Percentiles rank a stretch among this genome's conserved stretches.
Conservation (phyloP, 2,888 invertebrate genomes). For the Perizoma flavofasciatum region DNA sequence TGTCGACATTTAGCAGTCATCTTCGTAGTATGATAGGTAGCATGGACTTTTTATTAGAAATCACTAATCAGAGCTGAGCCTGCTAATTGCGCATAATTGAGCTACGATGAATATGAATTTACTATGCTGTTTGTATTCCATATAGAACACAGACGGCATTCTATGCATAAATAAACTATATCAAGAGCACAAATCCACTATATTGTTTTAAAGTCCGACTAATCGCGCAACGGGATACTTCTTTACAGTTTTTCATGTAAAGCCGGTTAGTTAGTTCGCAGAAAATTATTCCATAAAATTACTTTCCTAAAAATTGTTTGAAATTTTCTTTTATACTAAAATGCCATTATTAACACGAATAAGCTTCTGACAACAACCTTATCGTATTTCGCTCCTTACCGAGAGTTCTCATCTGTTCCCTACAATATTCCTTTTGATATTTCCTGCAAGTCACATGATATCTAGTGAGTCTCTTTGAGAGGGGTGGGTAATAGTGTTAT, state of each 20-base stretch:
- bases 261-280: neutral
- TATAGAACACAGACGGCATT: slow-evolving; percentile 8
- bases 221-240: neutral
- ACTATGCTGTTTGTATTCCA: slow-evolving; percentile 3
- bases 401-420: slow-evolving; percentile 5
- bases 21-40: too few species aligned
- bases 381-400: slow-evolving; percentile 10
- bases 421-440: slow-evolving; percentile 29
- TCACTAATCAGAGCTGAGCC: slow-evolving; percentile 6
- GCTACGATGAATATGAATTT: slow-evolving; percentile 18
- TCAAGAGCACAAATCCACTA: too few species aligned
- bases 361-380: slow-evolving; percentile 9
- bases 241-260: too few species aligned
- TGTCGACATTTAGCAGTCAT: too few species aligned
- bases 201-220: too few species aligned
- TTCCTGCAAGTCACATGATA: slow-evolving; percentile 27
- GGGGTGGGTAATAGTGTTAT: slow-evolving; percentile 19
- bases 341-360: slow-evolving; percentile 15
- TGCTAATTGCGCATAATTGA: slow-evolving; percentile 16
- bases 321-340: neutral
- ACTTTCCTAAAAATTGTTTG: slow-evolving; percentile 1
- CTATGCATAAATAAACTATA: neutral
- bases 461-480: slow-evolving; percentile 30
- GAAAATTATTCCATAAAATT: too few species aligned
- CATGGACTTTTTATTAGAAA: neutral